A percentile compares a stretch with the other conserved stretches of the same genome.
These are phyloP conservation scores for Sorex araneus DNA, from an alignment of 2,113 vertebrate species.

Conservation along the genomic window DNA sequence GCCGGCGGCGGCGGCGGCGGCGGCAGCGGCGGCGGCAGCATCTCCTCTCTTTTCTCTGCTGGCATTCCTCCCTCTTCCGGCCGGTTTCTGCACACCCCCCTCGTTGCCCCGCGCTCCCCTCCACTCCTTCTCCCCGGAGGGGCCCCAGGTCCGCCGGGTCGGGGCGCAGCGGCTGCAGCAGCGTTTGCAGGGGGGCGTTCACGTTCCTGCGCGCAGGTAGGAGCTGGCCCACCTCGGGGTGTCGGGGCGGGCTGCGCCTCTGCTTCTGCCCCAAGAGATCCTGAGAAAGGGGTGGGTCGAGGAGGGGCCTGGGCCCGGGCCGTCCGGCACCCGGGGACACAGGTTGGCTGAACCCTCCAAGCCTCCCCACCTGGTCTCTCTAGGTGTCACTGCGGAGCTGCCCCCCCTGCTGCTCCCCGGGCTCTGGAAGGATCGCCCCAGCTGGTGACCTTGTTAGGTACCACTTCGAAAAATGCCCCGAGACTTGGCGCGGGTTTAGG, in stretches of 20 bases:
- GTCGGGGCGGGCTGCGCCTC: neutral
- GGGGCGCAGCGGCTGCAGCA: slow-evolving; percentile 8
- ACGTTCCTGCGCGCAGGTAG: slow-evolving; percentile 78
- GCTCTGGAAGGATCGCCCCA: neutral
- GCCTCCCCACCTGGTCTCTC: slow-evolving; percentile 38
- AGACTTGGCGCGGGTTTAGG: neutral
- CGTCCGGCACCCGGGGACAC: neutral
- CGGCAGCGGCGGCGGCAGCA: slow-evolving; percentile 27
- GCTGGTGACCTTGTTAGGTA: slow-evolving; percentile 47
- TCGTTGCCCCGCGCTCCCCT: neutral
- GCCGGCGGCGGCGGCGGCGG: slow-evolving; percentile 55
- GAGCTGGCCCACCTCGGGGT: neutral
- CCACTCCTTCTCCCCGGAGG: neutral
- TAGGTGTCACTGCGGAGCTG: neutral
- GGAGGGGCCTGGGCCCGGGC: neutral
- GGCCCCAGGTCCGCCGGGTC: neutral
- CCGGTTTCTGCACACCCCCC: neutral
- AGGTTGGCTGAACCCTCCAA: neutral
- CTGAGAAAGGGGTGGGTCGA: neutral
- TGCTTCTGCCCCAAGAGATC: fast-evolving
- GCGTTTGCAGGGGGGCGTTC: slow-evolving; percentile 16
- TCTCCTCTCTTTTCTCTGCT: slow-evolving; percentile 9
- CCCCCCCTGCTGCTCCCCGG: neutral
- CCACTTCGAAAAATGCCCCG: slow-evolving; percentile 6
- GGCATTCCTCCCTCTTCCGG: neutral